A percentile compares a stretch with the other conserved stretches of the same genome.
Evolutionary conservation across 2,113 vertebrate genomes (phyloP).

Genomic region (Lichenostomus cassidix): DNA sequence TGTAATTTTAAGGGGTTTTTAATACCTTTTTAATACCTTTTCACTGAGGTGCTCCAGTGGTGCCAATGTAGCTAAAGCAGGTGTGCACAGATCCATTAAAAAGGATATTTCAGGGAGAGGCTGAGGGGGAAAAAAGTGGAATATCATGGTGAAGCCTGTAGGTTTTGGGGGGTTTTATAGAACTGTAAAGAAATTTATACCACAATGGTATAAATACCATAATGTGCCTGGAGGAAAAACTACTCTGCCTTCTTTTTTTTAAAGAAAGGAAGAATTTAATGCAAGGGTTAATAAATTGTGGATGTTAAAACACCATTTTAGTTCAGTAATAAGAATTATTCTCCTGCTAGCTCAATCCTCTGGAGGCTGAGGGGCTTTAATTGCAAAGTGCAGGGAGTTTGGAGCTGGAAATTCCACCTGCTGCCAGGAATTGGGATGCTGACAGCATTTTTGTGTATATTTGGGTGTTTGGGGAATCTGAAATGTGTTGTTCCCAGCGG

Average conservation of each 20-base stretch:
- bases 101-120: neutral
- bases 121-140: neutral
- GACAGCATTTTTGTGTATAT: rapidly evolving
- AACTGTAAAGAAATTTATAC: neutral
- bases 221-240: rapidly evolving
- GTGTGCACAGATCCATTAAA: neutral
- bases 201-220: too few relatives aligned
- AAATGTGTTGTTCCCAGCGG: neutral
- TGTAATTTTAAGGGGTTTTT: neutral
- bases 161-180: rapidly evolving
- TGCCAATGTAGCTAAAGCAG: neutral
- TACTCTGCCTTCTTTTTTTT: neutral
- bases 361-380: neutral
- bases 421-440: neutral
- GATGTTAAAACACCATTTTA: neutral
- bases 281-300: neutral
- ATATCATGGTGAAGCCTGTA: neutral
- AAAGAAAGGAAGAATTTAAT: neutral
- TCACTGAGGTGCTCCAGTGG: neutral
- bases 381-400: neutral
- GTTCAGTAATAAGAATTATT: neutral
- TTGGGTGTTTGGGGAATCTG: neutral
- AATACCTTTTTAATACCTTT: neutral
- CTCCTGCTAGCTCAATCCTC: neutral
- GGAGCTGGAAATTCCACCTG: neutral